Evolutionary conservation across 1,140 invertebrate species (phyloP).

Genomic region (Leucophenga varia): DNA sequence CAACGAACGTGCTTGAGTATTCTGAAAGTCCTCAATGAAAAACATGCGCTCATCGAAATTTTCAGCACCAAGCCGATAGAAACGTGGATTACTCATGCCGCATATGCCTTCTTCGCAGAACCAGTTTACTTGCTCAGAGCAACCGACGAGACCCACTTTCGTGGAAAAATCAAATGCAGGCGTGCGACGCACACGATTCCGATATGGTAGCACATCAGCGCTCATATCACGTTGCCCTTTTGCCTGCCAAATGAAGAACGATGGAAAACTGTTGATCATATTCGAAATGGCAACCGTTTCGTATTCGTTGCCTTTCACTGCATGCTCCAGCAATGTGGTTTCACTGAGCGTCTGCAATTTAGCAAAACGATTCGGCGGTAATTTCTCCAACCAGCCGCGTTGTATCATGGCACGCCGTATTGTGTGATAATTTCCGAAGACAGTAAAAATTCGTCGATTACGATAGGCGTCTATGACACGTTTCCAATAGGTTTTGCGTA

Average conservation of each 20-base stretch:
- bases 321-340: constrained; percentile 13
- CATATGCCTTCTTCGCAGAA: constrained; percentile 59
- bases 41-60: constrained; percentile 50
- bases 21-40: constrained; percentile 62
- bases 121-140: constrained; percentile 61
- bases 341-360: constrained; percentile 38
- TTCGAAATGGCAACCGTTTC: constrained; percentile 57
- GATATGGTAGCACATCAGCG: constrained; percentile 47
- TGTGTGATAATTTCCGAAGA: constrained; percentile 17
- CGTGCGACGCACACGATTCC: constrained; percentile 58
- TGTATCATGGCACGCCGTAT: constrained; percentile 56
- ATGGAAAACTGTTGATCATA: constrained; percentile 57
- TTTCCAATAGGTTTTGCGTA: constrained; percentile 6
- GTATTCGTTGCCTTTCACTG: constrained; percentile 16
- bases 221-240: constrained; percentile 26
- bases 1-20: constrained; percentile 77
- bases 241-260: constrained; percentile 61
- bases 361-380: constrained; percentile 32
- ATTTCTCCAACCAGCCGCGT: constrained; percentile 63
- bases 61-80: constrained; percentile 57
- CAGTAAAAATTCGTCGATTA: constrained; percentile 17
- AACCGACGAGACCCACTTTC: constrained; percentile 61
- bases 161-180: constrained; percentile 59
- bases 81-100: constrained; percentile 59
- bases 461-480: constrained; percentile 16